Evolutionary conservation across 1,140 invertebrate genomes (phyloP).

Genomic region (Hypothenemus hampei): DNA sequence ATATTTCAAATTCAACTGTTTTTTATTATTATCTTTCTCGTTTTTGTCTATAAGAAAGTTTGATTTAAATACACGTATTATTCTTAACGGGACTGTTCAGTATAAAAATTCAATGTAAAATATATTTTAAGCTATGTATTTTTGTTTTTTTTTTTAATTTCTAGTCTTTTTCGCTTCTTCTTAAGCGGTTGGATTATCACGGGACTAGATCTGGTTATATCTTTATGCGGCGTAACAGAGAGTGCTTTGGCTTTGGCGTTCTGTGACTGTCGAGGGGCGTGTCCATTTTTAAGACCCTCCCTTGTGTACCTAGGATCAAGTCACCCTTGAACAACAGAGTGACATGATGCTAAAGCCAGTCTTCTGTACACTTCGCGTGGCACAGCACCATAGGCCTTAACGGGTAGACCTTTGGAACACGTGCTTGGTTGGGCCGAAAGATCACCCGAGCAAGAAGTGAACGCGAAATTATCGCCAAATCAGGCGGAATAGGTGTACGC

Average conservation of each 20-base stretch:
- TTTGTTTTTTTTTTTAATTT: too few relatives aligned
- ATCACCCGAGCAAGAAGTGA: slow-evolving; percentile 29
- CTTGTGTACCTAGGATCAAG: slow-evolving; percentile 41
- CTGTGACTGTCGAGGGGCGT: slow-evolving; percentile 31
- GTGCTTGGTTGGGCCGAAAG: slow-evolving; percentile 33
- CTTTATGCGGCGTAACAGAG: slow-evolving; percentile 8
- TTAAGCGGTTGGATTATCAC: too few relatives aligned
- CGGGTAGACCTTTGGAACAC: slow-evolving; percentile 31
- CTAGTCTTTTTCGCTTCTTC: too few relatives aligned
- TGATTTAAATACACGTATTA: too few relatives aligned
- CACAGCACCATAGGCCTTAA: slow-evolving; percentile 35
- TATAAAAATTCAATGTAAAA: neutral
- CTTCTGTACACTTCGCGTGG: slow-evolving; percentile 42
- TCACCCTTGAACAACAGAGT: slow-evolving; percentile 44
- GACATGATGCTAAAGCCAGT: slow-evolving; percentile 44
- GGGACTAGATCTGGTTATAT: slow-evolving; percentile 10
- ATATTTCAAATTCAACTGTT: too few relatives aligned
- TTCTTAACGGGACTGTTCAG: too few relatives aligned
- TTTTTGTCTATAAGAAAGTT: too few relatives aligned
- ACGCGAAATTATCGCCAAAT: slow-evolving; percentile 41
- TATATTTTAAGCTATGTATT: too few relatives aligned
- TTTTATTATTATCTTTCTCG: too few relatives aligned
- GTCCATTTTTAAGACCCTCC: slow-evolving; percentile 27
- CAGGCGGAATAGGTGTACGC: slow-evolving; percentile 39
- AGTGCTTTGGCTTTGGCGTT: slow-evolving; percentile 3